Conservation (phyloP, 2,113 vertebrate species). For the Myrmophylax atrothorax region DNA sequence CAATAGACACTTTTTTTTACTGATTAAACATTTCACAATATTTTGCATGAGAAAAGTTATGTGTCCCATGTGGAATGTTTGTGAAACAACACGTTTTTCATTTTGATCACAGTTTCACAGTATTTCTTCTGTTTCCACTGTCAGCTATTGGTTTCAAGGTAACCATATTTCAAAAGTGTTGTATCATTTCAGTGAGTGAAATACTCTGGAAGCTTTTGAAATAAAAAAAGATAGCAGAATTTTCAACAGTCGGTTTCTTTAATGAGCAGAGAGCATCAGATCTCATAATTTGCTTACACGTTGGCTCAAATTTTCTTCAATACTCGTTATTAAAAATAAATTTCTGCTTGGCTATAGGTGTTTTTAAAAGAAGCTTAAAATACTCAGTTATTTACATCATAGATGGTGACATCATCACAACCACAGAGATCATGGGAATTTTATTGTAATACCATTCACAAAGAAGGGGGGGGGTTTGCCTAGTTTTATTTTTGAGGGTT, state of each 20-base stretch:
- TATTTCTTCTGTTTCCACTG: constrained; percentile 15
- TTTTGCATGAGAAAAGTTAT: neutral
- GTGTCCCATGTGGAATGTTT: neutral
- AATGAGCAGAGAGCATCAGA: neutral
- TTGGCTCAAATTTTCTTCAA: neutral
- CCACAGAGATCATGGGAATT: neutral
- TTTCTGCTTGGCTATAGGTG: neutral
- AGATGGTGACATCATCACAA: neutral
- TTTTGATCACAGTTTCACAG: neutral
- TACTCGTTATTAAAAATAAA: neutral
- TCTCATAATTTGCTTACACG: neutral
- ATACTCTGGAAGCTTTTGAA: neutral
- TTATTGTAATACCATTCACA: neutral
- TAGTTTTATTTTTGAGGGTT: neutral
- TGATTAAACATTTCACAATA: neutral
- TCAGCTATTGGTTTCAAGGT: neutral
- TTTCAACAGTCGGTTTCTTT: neutral
- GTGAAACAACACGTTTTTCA: neutral
- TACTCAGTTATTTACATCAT: neutral
- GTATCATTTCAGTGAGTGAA: neutral
- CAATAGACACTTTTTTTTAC: neutral
- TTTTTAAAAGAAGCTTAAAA: neutral
- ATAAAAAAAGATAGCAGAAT: neutral
- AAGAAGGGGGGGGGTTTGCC: no score
- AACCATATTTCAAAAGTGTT: neutral